Conservation (phyloP, 2,888 invertebrate species). For the Thereva unica region DNA sequence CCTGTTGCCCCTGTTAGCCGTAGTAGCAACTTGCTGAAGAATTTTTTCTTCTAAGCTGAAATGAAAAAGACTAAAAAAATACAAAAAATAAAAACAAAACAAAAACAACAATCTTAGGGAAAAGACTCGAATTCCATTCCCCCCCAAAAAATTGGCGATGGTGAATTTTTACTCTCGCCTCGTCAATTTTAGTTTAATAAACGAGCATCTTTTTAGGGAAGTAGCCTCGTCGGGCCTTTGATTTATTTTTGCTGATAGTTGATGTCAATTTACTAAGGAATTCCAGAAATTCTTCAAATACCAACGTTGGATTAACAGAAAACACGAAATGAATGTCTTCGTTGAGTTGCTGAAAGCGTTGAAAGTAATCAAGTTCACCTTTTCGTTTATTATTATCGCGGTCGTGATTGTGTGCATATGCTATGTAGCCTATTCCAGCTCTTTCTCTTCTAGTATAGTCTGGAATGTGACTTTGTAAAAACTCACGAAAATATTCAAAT, state of each 20-base stretch:
- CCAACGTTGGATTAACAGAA: neutral
- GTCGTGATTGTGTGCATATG: too few species aligned
- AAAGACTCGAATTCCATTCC: slow-evolving; percentile 16
- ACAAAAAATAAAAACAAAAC: slow-evolving; percentile 10
- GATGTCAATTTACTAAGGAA: slow-evolving; percentile 21
- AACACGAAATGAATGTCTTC: slow-evolving; percentile 18
- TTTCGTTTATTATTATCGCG: slow-evolving; percentile 1
- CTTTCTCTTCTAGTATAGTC: too few species aligned
- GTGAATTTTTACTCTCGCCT: slow-evolving; percentile 26
- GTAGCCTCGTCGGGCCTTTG: neutral
- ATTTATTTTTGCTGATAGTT: slow-evolving; percentile 21
- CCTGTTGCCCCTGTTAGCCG: slow-evolving; percentile 2
- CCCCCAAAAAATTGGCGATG: slow-evolving; percentile 15
- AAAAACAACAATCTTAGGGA: slow-evolving; percentile 12
- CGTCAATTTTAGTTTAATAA: slow-evolving; percentile 13
- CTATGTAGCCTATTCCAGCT: too few species aligned
- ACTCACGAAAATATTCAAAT: too few species aligned
- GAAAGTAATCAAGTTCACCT: slow-evolving; percentile 10
- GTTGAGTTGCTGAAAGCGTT: slow-evolving; percentile 5
- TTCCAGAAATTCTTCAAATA: slow-evolving; percentile 18
- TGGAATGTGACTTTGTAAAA: too few species aligned
- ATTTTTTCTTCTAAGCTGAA: slow-evolving; percentile 22
- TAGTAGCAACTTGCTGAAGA: slow-evolving; percentile 17
- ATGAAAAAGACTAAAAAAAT: slow-evolving; percentile 22
- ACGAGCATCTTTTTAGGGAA: neutral